phyloP scores from a whole-genome alignment of 2,113 vertebrate genomes.

The Glareola pratincola region DNA sequence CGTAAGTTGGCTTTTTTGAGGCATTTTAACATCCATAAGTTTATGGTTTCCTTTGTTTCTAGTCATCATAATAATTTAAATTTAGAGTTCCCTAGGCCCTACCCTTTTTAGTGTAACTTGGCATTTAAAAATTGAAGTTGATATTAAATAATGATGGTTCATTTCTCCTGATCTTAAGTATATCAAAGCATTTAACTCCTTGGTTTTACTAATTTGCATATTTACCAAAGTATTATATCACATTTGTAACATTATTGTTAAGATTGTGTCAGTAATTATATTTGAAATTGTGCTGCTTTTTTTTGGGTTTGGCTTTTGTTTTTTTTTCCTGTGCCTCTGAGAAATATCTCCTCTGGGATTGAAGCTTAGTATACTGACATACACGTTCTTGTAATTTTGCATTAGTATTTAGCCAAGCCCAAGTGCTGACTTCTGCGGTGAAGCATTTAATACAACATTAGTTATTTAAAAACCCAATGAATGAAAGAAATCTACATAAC shows the following conservation, averaged over 20 bases:
- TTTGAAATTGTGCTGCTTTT: constrained; percentile 1
- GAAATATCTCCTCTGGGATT: constrained; percentile 10
- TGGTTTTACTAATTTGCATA: constrained; percentile 63
- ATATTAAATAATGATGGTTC: constrained; percentile 78
- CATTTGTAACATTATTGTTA: constrained; percentile 51
- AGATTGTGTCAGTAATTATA: constrained; percentile 51
- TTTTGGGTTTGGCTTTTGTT: background rate
- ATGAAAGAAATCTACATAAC: constrained; percentile 34
- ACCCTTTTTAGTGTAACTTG: constrained; percentile 63
- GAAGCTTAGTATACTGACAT: background rate
- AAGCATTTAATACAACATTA: constrained; percentile 42
- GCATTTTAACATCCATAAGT: constrained; percentile 68
- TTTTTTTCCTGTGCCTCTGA: background rate
- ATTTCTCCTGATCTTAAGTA: constrained; percentile 67
- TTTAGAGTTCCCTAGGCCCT: constrained; percentile 69
- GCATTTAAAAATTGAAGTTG: constrained; percentile 79
- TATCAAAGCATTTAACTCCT: constrained; percentile 70
- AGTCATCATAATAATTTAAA: constrained; percentile 67
- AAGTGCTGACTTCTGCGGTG: background rate
- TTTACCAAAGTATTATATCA: constrained; percentile 64
- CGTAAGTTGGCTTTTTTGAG: constrained; percentile 76
- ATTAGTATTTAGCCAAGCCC: constrained; percentile 35
- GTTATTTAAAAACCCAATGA: constrained; percentile 47
- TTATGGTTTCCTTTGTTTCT: constrained; percentile 78
- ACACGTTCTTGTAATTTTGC: background rate